Percentiles rank a stretch among this genome's conserved stretches.
Conservation (phyloP, 1,140 invertebrate genomes). For the Melanaphis sacchari region DNA sequence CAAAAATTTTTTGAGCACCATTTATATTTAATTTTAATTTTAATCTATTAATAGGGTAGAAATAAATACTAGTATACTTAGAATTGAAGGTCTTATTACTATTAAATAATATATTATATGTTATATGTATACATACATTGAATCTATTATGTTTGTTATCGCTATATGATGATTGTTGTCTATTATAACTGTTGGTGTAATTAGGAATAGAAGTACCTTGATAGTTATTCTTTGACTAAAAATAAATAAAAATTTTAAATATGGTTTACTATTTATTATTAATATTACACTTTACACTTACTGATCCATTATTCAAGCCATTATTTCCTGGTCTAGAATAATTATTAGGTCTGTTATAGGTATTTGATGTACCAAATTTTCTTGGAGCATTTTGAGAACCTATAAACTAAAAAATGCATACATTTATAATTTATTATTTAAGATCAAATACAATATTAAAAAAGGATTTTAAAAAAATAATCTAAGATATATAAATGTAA, state of each 20-base stretch:
- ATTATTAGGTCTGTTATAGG: neutral
- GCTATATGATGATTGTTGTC: neutral
- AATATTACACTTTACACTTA: neutral
- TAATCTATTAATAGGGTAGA: neutral
- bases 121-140: conserved; percentile 30
- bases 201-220: neutral
- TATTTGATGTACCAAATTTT: neutral
- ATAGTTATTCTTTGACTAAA: neutral
- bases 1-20: too few species aligned
- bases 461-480: too few species aligned
- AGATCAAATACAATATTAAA: too few species aligned
- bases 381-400: neutral
- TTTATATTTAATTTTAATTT: too few species aligned
- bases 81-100: neutral
- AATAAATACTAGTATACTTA: neutral
- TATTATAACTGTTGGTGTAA: neutral
- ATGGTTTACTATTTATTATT: neutral
- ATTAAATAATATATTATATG: neutral
- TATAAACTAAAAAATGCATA: neutral
- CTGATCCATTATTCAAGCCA: neutral
- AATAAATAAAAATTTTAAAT: conserved; percentile 1
- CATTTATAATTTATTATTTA: neutral
- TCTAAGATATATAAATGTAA: too few species aligned
- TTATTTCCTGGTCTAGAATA: neutral
- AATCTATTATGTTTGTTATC: neutral